Base-by-base conservation (phyloP, 2,113 vertebrate genomes). In the Lepus timidus region DNA sequence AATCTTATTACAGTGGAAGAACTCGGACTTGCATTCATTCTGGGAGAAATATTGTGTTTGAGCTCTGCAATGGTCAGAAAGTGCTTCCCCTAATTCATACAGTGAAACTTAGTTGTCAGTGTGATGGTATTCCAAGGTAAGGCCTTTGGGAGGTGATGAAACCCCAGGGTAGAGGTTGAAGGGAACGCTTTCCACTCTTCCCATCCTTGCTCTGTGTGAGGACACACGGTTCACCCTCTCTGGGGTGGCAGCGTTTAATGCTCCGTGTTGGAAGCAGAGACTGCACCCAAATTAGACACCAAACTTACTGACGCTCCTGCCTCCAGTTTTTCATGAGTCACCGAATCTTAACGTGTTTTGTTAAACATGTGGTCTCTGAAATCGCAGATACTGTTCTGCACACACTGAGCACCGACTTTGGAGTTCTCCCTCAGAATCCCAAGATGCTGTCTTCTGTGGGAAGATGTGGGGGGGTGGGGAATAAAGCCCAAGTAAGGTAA, bases 181-280 rank as follows among this genome's bases (percentile, higher is more conserved):
- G 27, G 4, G 51, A 49, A 9, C 16, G 3, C 6, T 86, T 23
- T 71, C 61, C 25, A 4, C 1, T 1, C 39, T 39, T 39, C 23
- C 17, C 19, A 9, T 4, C 13, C 10, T 13, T 76, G 2, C 61
- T 44, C 31, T 52, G 51, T 39, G 3, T 23, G 13, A n/a, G 11
- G 1, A 22, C 33, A n/a, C 6, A 1, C 8, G 1, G 9, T 31
- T 70, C 19, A 39, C 25, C 11, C 13, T 4, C 20, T 33, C 8
- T 2, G 17, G 0, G 9, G 39, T 19, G 14, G 14, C 6, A 39
- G 6, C 8, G 36, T 68, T 25, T n/a, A 92, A 67, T 3, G 27
- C 1, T 2, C 9, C 25, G 33, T 17, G 20, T 22, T 80, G n/a
- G 16, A 75, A 75, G 44, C 49, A 39, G 17, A 52, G 10, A 58